A percentile compares a stretch with the other conserved stretches of the same genome.
phyloP scores from a whole-genome alignment of 2,888 invertebrate genomes.

The Rhagium mordax region DNA sequence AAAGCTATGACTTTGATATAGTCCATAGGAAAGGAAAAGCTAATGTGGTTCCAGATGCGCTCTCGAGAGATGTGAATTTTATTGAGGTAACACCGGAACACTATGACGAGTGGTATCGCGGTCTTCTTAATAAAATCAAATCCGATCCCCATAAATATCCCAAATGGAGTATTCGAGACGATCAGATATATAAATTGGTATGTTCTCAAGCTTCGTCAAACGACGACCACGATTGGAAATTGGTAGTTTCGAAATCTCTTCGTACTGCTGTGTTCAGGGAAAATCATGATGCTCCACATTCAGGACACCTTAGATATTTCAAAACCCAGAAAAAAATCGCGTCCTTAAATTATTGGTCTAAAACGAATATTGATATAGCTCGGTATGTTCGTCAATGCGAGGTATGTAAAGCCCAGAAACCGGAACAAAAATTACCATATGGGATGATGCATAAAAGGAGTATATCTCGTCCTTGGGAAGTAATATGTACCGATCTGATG shows the following conservation, averaged over 20 bases:
- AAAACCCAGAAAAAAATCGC: conserved; percentile 28
- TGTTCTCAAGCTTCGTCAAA: conserved; percentile 13
- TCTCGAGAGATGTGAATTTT: background rate
- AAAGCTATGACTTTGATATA: background rate
- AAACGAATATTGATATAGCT: conserved; percentile 22
- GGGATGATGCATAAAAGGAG: conserved; percentile 30
- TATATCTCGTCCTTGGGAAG: conserved; percentile 30
- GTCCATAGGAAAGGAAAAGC: background rate
- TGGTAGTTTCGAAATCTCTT: conserved; percentile 30
- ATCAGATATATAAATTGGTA: conserved; percentile 40
- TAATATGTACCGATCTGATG: conserved; percentile 34
- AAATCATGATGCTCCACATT: conserved; percentile 20
- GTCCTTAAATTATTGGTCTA: conserved; percentile 30
- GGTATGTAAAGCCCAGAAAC: conserved; percentile 33
- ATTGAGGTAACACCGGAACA: background rate
- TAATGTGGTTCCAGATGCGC: background rate
- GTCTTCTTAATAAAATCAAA: background rate
- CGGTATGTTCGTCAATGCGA: conserved; percentile 28
- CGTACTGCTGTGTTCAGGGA: conserved; percentile 7
- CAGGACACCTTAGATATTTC: conserved; percentile 28
- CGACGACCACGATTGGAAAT: conserved; percentile 31
- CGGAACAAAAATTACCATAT: conserved; percentile 25
- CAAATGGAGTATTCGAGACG: conserved; percentile 16
- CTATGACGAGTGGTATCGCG: background rate
- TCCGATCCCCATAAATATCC: background rate